phyloP scores from a whole-genome alignment of 2,888 invertebrate genomes.

The Dilophus febrilis region DNA sequence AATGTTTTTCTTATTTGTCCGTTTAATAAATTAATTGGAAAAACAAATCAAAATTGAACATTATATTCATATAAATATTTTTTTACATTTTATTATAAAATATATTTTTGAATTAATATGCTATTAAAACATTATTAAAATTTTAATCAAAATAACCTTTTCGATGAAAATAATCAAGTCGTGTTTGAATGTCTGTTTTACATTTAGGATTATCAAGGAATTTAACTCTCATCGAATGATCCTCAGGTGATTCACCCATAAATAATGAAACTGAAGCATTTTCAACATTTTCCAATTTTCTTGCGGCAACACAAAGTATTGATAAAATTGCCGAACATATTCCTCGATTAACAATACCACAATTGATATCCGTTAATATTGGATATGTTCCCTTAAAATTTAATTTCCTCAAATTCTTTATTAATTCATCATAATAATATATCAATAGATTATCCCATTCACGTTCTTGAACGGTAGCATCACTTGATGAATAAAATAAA shows the following conservation, averaged over 20 bases:
- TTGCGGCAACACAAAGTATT: background rate
- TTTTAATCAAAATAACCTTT: constrained; percentile 5
- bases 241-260: background rate
- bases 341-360: constrained; percentile 3
- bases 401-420: background rate
- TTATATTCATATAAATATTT: no score
- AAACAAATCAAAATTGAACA: no score
- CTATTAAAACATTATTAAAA: no score
- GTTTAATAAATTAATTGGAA: no score
- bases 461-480: background rate
- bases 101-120: no score
- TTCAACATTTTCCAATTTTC: background rate
- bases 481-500: constrained; percentile 3
- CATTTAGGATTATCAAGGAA: background rate
- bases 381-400: constrained; percentile 2
- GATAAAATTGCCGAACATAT: constrained; percentile 1
- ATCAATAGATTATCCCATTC: constrained; percentile 3
- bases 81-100: no score
- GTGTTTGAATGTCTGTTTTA: background rate
- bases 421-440: constrained; percentile 2
- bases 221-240: background rate
- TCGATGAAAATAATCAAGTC: constrained; percentile 3
- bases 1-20: no score
- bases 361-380: constrained; percentile 1
- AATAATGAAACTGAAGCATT: background rate